Evolutionary conservation across 2,888 invertebrate species (phyloP).

Genomic region (Muscina levida): DNA sequence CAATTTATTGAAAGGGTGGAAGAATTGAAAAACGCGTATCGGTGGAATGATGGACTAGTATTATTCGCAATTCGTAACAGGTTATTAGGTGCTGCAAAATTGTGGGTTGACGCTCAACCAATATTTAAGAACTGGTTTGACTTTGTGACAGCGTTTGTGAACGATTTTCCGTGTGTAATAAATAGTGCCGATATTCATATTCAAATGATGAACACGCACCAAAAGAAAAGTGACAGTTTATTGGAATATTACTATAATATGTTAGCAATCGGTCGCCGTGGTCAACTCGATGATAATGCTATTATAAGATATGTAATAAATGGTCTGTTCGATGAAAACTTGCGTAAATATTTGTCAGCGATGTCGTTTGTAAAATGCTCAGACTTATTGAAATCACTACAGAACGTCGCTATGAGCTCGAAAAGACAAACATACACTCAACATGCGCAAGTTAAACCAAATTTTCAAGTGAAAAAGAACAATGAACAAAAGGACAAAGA

Average conservation of each 20-base stretch:
- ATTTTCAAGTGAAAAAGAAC: not conserved
- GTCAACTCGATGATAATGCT: conserved; percentile 47
- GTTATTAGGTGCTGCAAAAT: conserved; percentile 50
- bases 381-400: conserved; percentile 34
- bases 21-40: conserved; percentile 45
- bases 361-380: conserved; percentile 27
- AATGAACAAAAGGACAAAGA: not conserved
- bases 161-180: conserved; percentile 53
- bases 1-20: conserved; percentile 55
- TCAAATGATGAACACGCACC: conserved; percentile 56
- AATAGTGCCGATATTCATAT: conserved; percentile 55
- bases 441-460: not conserved
- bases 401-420: not conserved
- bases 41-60: conserved; percentile 44
- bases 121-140: conserved; percentile 43
- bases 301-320: conserved; percentile 55
- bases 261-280: conserved; percentile 55
- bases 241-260: conserved; percentile 57
- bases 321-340: conserved; percentile 42
- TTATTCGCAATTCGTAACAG: conserved; percentile 55
- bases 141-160: conserved; percentile 43
- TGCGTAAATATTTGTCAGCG: conserved; percentile 38
- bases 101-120: conserved; percentile 57
- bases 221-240: conserved; percentile 23
- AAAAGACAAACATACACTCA: not conserved